Base-by-base conservation (phyloP, 2,888 invertebrate species). In the Stomorhina lunata region DNA sequence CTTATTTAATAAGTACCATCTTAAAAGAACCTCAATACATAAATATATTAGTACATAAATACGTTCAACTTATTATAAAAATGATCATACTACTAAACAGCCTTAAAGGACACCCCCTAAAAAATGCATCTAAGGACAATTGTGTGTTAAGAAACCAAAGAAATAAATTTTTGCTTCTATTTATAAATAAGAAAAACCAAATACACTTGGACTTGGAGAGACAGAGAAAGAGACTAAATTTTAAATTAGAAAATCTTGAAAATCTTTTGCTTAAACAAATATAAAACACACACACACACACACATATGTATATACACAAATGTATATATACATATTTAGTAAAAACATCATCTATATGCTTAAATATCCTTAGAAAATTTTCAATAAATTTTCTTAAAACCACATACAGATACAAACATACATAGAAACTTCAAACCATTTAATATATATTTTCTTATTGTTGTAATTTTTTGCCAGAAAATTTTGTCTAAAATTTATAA, bases 401-500 rank as follows among this genome's bases (percentile, higher is more conserved):
- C 48, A 57, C 69, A 61, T 66, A 43, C 53, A 48, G 27, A 17
- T 45, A 20, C 71, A 66, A 37, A 34, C 34, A 40, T 25, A 55
- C 15, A 25, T 37, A 66, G n/a, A n/a, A n/a, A n/a, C n/a, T n/a
- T n/a, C n/a, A n/a, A n/a, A n/a, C n/a, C n/a, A n/a, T n/a, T n/a
- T n/a, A n/a, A n/a, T n/a, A 20, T 63, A 20, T 12, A 32, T 43
- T n/a, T 34, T 25, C 37, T 27, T 61, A 22, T 40, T 63, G 22
- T 50, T 48, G 9, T 48, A 10, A 32, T 57, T 72, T n/a, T n/a
- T 75, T 34, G n/a, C 7, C 32, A 63, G 50, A 75, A 20, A 55
- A 55, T 29, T 17, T 68, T 68, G 10, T 40, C 48, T 66, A 57
- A 66, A 68, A 59, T 76, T 77, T 77, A 68, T 77, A 77, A 77